Base-by-base conservation (phyloP, 1,140 invertebrate genomes). In the Zaprionus davidi region DNA sequence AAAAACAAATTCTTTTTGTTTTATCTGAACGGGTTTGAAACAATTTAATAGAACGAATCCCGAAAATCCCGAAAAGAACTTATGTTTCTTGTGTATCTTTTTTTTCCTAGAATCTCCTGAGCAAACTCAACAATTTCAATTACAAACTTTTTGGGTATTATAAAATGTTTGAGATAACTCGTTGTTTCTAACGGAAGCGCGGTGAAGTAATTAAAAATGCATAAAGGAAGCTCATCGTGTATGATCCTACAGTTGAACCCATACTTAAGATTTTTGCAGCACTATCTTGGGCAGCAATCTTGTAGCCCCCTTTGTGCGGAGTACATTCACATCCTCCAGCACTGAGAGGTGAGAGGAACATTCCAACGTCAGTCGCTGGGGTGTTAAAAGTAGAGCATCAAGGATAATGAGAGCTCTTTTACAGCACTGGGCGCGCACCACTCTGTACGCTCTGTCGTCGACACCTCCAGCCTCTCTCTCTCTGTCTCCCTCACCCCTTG, bases 381-480 rank as follows among this genome's bases (percentile, higher is more conserved):
- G 85, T 81, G 85, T 88, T 72, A 81, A 87, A 87, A 87, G 81
- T 87, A 88, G 83, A 87, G 81, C 83, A 87, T 71, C 74, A 78
- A 81, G 84, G 81, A 87, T 87, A 87, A 87, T 87, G 83, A 87
- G 83, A 87, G 73, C 84, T 88, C 83, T 87, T 71, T 71, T 84
- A 53, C 71, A 71, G 83, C 41, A 46, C 31, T 34, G 41, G n/a
- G n/a, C 71, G n/a, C 71, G 78, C 78, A 80, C 28, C 78, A 80
- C 28, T 31, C 78, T 83, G 51, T 71, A 69, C 64, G 69, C 68
- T 56, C 57, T 55, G 59, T 60, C 67, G 78, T 49, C 66, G 63
- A 38, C 36, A 38, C 36, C 59, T 34, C 68, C 28, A 58, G 71
- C 62, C n/a, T 26, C 44, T 53, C 13, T 70, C 44, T 53, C 1